Evolutionary conservation across 2,113 vertebrate genomes (phyloP).

Genomic region (Amphiprion percula): DNA sequence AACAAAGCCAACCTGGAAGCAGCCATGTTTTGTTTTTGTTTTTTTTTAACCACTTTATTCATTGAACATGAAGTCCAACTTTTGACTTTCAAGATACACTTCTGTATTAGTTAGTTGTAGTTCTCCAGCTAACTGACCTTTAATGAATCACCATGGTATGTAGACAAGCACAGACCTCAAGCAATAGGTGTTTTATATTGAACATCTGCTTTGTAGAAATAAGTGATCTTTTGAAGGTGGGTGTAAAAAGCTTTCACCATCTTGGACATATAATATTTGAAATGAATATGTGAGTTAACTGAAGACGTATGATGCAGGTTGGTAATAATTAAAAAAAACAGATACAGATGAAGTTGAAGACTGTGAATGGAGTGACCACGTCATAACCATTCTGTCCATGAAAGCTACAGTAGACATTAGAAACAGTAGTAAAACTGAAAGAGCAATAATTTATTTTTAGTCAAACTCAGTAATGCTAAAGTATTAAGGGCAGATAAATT

Average conservation of each 20-base stretch:
- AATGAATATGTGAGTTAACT: constrained; percentile 1
- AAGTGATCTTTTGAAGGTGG: constrained; percentile 13
- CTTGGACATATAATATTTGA: not conserved
- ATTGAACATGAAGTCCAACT: too few relatives aligned
- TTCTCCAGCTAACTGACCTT: constrained; percentile 90
- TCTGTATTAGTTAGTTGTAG: constrained; percentile 83
- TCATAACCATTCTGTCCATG: constrained; percentile 7
- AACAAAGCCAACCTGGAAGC: too few relatives aligned
- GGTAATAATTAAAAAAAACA: too few relatives aligned
- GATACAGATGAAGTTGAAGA: not conserved
- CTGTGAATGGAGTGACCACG: not conserved
- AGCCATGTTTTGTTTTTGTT: too few relatives aligned
- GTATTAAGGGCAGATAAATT: not conserved
- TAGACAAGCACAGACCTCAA: constrained; percentile 87
- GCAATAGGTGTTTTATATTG: constrained; percentile 39
- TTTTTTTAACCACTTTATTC: too few relatives aligned
- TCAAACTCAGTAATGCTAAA: too few relatives aligned
- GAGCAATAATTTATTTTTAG: not conserved
- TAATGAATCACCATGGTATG: constrained; percentile 96
- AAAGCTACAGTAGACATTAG: constrained; percentile 4
- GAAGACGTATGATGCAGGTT: not conserved
- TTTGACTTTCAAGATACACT: too few relatives aligned
- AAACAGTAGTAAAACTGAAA: constrained; percentile 19
- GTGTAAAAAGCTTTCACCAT: not conserved
- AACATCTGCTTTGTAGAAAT: constrained; percentile 29